Base-by-base conservation (phyloP, 2,888 invertebrate genomes). In the Ennomos fuscantarius region DNA sequence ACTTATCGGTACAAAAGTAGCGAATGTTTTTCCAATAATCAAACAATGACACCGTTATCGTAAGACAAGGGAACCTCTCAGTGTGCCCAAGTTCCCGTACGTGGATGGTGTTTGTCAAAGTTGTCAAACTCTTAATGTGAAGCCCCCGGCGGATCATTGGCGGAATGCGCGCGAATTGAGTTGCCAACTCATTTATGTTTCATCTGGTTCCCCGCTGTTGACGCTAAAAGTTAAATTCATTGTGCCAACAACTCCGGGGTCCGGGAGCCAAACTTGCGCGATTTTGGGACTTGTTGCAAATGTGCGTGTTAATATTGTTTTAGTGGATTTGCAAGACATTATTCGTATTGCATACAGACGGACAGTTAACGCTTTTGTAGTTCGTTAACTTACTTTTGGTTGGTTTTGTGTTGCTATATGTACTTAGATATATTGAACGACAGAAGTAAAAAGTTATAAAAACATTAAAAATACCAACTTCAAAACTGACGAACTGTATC, bases 121-220 rank as follows among this genome's bases (percentile, higher is more conserved):
- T 65, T 65, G 62, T 63, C 58, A 63, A 64, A 63, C 55, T 56
- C 51, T 33, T 53, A 53, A 62, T 60, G 57, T 33, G 56, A 55
- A 54, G 48, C 45, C 36, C 34, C 59, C 55, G 58, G 63, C 68
- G 62, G 62, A 63, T 69, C 63, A 66, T 70, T 64, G 66, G 41
- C 60, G 60, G 60, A 72, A 70, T 67, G 72, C 68, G 70, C 54
- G 65, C 44, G 42, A 61, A 60, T 60, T 45, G 63, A 62, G 62
- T 66, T 64, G 32, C 34, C 42, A 65, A 57, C 65, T 68, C 68
- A 62, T 69, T 66, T 62, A 61, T 66, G 63, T 68, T 66, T 62
- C 64, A 68, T 63, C 60, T 56, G 58, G 45, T 60, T 55, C 44
- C 57, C 51, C 44, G 36, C 32, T 41, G 55, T 60, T 60, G 41